A percentile compares a stretch with the other conserved stretches of the same genome.
phyloP scores from a whole-genome alignment of 2,888 invertebrate genomes.

The Eristalinus sepulchralis region DNA sequence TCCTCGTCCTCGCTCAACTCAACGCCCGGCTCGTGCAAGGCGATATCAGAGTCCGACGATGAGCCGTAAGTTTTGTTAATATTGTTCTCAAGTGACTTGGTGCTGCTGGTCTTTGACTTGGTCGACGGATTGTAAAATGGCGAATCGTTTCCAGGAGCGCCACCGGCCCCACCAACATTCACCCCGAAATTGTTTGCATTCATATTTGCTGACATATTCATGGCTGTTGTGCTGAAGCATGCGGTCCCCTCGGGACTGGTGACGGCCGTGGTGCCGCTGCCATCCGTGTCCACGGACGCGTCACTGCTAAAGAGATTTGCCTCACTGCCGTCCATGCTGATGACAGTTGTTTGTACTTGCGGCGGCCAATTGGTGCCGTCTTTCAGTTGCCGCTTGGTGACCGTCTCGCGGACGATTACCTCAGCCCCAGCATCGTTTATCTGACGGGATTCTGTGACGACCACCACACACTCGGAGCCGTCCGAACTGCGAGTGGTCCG shows the following conservation, averaged over 20 bases:
- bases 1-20: constrained; percentile 84
- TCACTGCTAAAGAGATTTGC: background rate
- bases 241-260: background rate
- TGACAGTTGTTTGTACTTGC: constrained; percentile 13
- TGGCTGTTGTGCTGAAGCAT: background rate
- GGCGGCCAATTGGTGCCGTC: constrained; percentile 29
- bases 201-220: background rate
- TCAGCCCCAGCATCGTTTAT: constrained; percentile 13
- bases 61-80: constrained; percentile 82
- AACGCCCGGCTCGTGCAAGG: constrained; percentile 84
- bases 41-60: constrained; percentile 85
- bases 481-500: constrained; percentile 32
- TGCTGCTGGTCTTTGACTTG: constrained; percentile 63
- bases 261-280: background rate
- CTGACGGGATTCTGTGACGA: constrained; percentile 41
- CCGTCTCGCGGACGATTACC: constrained; percentile 13
- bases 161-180: background rate
- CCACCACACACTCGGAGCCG: constrained; percentile 35
- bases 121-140: constrained; percentile 56
- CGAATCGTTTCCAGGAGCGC: constrained; percentile 44
- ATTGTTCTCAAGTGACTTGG: constrained; percentile 62
- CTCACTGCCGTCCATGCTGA: constrained; percentile 4
- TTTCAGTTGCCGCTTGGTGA: constrained; percentile 11
- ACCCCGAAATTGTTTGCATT: background rate
- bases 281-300: background rate